Conservation (phyloP, 2,888 invertebrate species). For the Strigamia crassipes region DNA sequence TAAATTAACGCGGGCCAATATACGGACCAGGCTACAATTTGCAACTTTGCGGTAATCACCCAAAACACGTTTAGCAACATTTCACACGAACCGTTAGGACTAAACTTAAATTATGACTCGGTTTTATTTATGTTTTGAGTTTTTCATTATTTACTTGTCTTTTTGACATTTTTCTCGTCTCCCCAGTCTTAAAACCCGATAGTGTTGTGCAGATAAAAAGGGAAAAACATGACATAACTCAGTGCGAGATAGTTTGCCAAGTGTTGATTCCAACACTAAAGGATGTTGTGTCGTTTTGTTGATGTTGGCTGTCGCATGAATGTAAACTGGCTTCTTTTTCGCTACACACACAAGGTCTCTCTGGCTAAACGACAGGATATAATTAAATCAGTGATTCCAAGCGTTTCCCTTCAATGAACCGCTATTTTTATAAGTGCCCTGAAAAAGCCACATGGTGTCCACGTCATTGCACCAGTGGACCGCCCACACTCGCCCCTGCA, state of each 20-base stretch:
- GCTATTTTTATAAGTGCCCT: constrained; percentile 35
- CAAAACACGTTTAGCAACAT: constrained; percentile 21
- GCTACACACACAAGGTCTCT: constrained; percentile 16
- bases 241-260: not conserved
- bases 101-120: not conserved
- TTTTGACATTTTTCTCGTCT: not conserved
- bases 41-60: too few relatives aligned
- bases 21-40: too few relatives aligned
- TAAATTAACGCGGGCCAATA: too few relatives aligned
- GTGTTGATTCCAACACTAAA: constrained; percentile 17
- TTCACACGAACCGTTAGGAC: too few relatives aligned
- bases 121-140: not conserved
- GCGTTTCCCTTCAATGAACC: constrained; percentile 19
- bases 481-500: not conserved
- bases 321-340: constrained; percentile 36
- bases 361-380: not conserved
- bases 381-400: constrained; percentile 33
- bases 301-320: constrained; percentile 39
- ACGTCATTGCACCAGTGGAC: constrained; percentile 23
- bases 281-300: constrained; percentile 39
- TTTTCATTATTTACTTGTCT: not conserved
- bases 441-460: constrained; percentile 39
- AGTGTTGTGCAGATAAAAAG: constrained; percentile 30
- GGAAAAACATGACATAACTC: constrained; percentile 3
- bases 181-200: not conserved